These are phyloP conservation scores for Atopsyche davidsoni DNA, from an alignment of 1,140 invertebrate genomes.

Conservation along the genomic window DNA sequence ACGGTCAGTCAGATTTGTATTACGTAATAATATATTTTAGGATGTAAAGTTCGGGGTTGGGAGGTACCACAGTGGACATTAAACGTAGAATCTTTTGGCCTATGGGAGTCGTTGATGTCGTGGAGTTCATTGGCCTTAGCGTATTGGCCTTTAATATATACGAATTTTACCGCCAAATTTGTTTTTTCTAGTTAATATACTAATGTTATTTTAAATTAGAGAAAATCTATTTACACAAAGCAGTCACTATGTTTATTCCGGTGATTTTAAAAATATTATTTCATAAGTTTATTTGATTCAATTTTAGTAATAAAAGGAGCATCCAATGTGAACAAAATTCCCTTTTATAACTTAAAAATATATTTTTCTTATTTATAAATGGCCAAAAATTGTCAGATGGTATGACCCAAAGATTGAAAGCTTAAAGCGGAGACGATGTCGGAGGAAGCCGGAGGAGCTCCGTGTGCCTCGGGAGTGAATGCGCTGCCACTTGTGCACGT, in stretches of 20 bases:
- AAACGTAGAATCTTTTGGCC: slow-evolving; percentile 20
- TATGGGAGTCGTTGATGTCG: slow-evolving; percentile 25
- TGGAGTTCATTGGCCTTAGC: slow-evolving; percentile 30
- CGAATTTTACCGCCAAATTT: slow-evolving; percentile 31
- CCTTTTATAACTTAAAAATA: slow-evolving; percentile 11
- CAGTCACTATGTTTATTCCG: slow-evolving; percentile 30
- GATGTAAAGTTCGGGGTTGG: not conserved
- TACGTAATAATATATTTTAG: no score
- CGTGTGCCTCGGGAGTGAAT: not conserved
- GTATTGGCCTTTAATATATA: slow-evolving; percentile 31
- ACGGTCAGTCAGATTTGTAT: slow-evolving; percentile 8
- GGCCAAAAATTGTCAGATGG: slow-evolving; percentile 19
- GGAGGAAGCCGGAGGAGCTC: not conserved
- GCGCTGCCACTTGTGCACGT: slow-evolving; percentile 12
- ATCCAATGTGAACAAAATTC: slow-evolving; percentile 26
- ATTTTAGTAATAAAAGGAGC: slow-evolving; percentile 15
- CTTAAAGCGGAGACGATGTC: slow-evolving; percentile 10
- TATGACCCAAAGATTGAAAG: no score
- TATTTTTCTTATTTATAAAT: slow-evolving; percentile 11
- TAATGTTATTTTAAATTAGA: slow-evolving; percentile 29
- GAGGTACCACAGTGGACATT: not conserved
- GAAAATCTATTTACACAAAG: slow-evolving; percentile 28
- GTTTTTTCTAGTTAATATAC: slow-evolving; percentile 27
- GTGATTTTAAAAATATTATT: slow-evolving; percentile 29
- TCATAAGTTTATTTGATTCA: slow-evolving; percentile 20